Evolutionary conservation across 2,113 vertebrate genomes (phyloP).

Genomic region (Gobiocypris rarus): DNA sequence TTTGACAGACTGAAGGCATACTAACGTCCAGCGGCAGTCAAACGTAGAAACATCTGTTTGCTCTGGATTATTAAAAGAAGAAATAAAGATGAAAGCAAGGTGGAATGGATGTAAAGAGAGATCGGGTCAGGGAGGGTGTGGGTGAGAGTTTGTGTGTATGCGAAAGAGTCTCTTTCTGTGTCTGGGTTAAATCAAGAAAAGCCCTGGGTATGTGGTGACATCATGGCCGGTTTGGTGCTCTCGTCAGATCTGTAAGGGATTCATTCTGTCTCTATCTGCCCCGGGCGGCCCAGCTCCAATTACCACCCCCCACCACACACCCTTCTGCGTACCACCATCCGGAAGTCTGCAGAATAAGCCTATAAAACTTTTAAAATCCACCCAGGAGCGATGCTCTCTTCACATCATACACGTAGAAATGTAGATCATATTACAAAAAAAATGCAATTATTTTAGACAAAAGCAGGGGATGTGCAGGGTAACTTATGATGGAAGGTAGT

Average conservation of each 20-base stretch:
- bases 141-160: slow-evolving; percentile 16
- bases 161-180: neutral
- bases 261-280: slow-evolving; percentile 49
- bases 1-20: neutral
- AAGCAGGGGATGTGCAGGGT: slow-evolving; percentile 71
- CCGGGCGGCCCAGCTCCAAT: slow-evolving; percentile 55
- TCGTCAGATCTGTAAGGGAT: slow-evolving; percentile 55
- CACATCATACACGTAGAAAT: neutral
- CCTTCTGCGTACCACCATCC: neutral
- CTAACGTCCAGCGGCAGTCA: slow-evolving; percentile 13
- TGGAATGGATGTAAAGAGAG: neutral
- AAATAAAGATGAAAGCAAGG: slow-evolving; percentile 22
- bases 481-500: slow-evolving; percentile 74
- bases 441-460: slow-evolving; percentile 17
- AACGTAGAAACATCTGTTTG: slow-evolving; percentile 18
- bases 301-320: slow-evolving; percentile 41
- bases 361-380: slow-evolving; percentile 1
- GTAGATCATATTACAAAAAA: slow-evolving; percentile 1
- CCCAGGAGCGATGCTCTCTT: slow-evolving; percentile 1
- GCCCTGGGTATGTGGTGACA: slow-evolving; percentile 57
- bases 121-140: neutral
- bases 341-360: slow-evolving; percentile 18
- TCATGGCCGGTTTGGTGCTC: slow-evolving; percentile 54
- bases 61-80: slow-evolving; percentile 14
- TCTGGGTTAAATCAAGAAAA: slow-evolving; percentile 56